Percentiles rank a stretch among this genome's conserved stretches.
Evolutionary conservation across 1,140 invertebrate genomes (phyloP).

Genomic region (Drosophila jambulina): DNA sequence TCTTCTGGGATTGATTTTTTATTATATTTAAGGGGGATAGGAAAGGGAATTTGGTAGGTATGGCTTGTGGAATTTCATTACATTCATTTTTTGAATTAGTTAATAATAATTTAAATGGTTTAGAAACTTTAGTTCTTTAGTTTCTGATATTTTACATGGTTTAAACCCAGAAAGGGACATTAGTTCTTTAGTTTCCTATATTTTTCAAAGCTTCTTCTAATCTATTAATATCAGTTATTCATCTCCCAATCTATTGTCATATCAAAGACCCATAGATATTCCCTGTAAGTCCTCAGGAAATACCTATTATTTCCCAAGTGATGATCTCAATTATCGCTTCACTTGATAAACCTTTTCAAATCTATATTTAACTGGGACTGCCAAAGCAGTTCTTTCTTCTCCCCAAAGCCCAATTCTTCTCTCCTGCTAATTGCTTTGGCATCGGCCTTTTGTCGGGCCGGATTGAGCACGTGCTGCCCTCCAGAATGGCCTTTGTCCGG

Average conservation of each 20-base stretch:
- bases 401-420: constrained; percentile 14
- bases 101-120: not conserved
- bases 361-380: constrained; percentile 19
- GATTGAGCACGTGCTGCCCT: constrained; percentile 67
- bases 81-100: not conserved
- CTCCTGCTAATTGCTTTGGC: constrained; percentile 61
- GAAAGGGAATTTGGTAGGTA: not conserved
- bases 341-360: constrained; percentile 6
- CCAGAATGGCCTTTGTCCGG: constrained; percentile 25
- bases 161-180: too few species aligned
- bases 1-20: not conserved
- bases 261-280: too few species aligned
- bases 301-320: not conserved
- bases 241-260: too few species aligned
- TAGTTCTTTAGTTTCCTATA: not conserved
- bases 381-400: constrained; percentile 1
- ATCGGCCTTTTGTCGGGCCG: constrained; percentile 42
- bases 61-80: not conserved
- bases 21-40: not conserved
- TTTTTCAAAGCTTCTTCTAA: not conserved
- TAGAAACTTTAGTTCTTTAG: not conserved
- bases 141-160: not conserved
- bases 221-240: not conserved
- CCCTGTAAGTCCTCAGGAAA: not conserved
- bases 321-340: constrained; percentile 7